Evolutionary conservation across 2,797 vertebrate species (phyloP), one percentile per base, ranked within the genome.

Genomic region (Salarias fasciatus): DNA sequence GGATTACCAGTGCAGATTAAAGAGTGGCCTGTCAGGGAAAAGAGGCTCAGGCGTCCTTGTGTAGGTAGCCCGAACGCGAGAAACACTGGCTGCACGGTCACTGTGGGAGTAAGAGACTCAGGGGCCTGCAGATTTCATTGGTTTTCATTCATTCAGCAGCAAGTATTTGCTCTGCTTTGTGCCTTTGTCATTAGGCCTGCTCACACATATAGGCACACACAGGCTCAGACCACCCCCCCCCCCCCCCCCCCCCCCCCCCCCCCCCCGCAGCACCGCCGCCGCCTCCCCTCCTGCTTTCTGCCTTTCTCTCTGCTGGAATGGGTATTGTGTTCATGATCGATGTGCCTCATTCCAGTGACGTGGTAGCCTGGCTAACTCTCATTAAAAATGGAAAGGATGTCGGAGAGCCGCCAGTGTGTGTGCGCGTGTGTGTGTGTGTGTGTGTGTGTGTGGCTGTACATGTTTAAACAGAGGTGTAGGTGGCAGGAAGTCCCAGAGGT

Each of bases 371-470:
- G 91, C 92, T 91, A 86, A 84, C 89, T 92, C 93, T 94, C 94
- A 95, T 97, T 96, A 96, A 95, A 96, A 94, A 97, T 94, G 93
- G 92, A 95, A 94, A 90, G 74, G 52, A 63, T 75, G 48, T 24
- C 59, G 62, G 72, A 47, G 76, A 62, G 53, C 46, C 29, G 35
- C 36, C 53, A 12, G 61, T 18, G 46, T 72, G 54, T 42, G 57
- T 30, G 62, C 52, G 37, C 56, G 47, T 63, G 62, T 53, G 71
- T 37, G 45, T 64, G 53, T 63, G 58, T 47, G 62, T 63, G 66
- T 72, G 57, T 56, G 44, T 70, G 50, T 61, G 48, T 51, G 44
- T 43, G 49, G 59, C 24, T 60, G 11, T 79, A 69, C 49, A 49
- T 79, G 76, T 62, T 73, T 77, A 69, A 77, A 64, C 66, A 62